phyloP scores from a whole-genome alignment of 2,888 invertebrate species.

The Taphrorychus bicolor region DNA sequence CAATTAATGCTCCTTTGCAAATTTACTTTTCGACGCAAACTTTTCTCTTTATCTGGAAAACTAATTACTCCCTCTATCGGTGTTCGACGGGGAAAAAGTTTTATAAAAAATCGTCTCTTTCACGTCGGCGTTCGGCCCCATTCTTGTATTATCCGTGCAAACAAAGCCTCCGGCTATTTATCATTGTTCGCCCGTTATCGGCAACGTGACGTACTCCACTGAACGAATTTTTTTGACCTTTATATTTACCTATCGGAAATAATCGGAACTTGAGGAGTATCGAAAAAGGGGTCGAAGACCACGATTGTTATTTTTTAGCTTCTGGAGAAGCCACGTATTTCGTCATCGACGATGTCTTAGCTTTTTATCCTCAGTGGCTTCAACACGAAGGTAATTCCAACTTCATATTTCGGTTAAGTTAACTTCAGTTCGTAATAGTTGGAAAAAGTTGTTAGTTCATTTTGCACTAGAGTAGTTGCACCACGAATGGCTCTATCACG shows the following conservation, averaged over 20 bases:
- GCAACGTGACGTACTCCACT: slow-evolving; percentile 22
- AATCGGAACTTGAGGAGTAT: too few species aligned
- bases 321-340: too few species aligned
- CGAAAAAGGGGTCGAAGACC: too few species aligned
- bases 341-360: too few species aligned
- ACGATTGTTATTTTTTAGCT: too few species aligned
- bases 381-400: too few species aligned
- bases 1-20: slow-evolving; percentile 39
- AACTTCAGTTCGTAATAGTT: too few species aligned
- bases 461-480: too few species aligned
- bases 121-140: slow-evolving; percentile 23
- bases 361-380: too few species aligned
- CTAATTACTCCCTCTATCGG: slow-evolving; percentile 38
- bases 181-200: slow-evolving; percentile 37
- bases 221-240: slow-evolving; percentile 19
- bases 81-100: slow-evolving; percentile 28
- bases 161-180: slow-evolving; percentile 35
- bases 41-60: slow-evolving; percentile 40
- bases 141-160: slow-evolving; percentile 37
- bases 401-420: too few species aligned
- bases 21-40: slow-evolving; percentile 39
- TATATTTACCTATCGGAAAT: not conserved
- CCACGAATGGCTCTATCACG: too few species aligned
- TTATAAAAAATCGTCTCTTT: slow-evolving; percentile 37
- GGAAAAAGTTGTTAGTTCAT: too few species aligned